Percentiles rank a stretch among this genome's conserved stretches.
Evolutionary conservation across 2,888 invertebrate species (phyloP).

Genomic region (Brenthis hecate): DNA sequence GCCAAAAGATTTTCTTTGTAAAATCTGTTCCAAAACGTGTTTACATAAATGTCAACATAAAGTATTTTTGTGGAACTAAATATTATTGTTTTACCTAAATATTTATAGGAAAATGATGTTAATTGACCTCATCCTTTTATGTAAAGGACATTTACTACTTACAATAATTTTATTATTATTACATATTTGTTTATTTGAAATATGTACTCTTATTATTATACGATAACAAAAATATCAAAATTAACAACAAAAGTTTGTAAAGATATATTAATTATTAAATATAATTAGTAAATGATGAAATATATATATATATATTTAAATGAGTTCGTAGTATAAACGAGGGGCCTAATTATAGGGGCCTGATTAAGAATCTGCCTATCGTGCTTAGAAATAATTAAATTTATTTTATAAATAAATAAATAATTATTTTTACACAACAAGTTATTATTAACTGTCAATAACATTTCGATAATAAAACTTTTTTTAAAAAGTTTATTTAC

Average conservation of each 20-base stretch:
- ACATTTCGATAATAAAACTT: not conserved
- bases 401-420: no score
- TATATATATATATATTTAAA: not conserved
- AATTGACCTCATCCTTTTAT: no score
- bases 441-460: not conserved
- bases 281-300: not conserved
- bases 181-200: no score
- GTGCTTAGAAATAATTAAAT: no score
- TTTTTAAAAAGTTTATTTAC: not conserved
- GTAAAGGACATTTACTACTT: no score
- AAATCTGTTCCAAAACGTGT: conserved; percentile 7
- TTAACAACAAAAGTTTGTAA: no score
- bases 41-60: not conserved
- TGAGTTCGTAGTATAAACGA: not conserved
- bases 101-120: no score
- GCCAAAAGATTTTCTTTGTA: conserved; percentile 22
- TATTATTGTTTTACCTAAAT: no score
- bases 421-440: not conserved
- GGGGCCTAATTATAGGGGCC: conserved; percentile 1
- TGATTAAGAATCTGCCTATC: not conserved
- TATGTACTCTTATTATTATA: no score
- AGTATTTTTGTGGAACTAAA: not conserved
- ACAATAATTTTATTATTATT: no score
- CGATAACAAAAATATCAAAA: no score
- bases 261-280: no score